Evolutionary conservation across 2,888 invertebrate species (phyloP), one percentile per base, ranked within the genome.

Genomic region (Andrena camellia): DNA sequence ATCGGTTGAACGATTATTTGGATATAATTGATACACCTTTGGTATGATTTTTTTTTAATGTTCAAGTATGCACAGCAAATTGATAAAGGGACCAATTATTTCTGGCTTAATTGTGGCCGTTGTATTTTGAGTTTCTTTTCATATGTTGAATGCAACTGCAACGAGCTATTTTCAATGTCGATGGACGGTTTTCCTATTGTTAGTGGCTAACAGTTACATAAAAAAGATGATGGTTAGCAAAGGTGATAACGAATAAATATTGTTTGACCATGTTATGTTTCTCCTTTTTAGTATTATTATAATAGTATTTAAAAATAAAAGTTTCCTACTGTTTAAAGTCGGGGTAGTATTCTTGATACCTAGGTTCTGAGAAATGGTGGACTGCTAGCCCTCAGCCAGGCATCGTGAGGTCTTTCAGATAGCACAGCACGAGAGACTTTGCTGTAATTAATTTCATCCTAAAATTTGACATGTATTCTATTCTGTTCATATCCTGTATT

Each of bases 281-380:
- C 5, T 60, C 23, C 17, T 42, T 42, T 50, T 60, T 80, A 60
- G n/a, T 66, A 66, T 78, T 64, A 76, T 76, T 42, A 26, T 78
- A 66, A 31, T 35, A 66, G 54, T 71, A 70, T 48, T 71, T 52
- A 52, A 52, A 50, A 77, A 78, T 67, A 62, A 67, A 75, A 62
- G 7, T 68, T 23, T 62, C 23, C 20, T 66, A 78, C 29, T 71
- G 20, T 69, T 74, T 50, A 50, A 73, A 64, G 59, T 35, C 2
- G 2, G 17, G 10, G 33, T 1, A 42, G 13, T n/a, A 26, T 50
- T 60, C 26, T 73, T 64, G 26, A 64, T n/a, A n/a, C 64, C 66
- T 35, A 6, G 13, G 26, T 66, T 59, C 23, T 26, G 8, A 7
- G 0, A 13, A 69, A 57, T 8, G 29, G 26, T 33, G 23, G 20